Evolutionary conservation across 2,797 vertebrate genomes (phyloP), one percentile per base, ranked within the genome.

Genomic region (Aulostomus chinensis): DNA sequence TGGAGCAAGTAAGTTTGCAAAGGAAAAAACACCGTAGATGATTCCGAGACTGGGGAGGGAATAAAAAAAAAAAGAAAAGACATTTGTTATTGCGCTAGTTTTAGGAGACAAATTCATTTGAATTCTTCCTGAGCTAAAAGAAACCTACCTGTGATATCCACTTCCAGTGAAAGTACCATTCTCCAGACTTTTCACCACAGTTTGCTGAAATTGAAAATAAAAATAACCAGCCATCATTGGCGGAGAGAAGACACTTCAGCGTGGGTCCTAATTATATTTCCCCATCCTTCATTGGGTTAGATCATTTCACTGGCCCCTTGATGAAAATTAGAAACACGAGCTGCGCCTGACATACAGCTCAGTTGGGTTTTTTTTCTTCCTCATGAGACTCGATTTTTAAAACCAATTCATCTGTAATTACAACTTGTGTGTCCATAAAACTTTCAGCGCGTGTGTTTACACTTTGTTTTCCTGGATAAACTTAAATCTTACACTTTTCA

Each of bases 11-110:
- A 93, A 65, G 70, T 93, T 93, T 32, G 89, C 87, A 60, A 92
- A 81, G 0, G 92, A 92, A 67, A 93, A 93, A 12, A 93, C 76
- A 43, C 91, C 92, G 79, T 93, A 93, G 80, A 93, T 92, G 67
- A 93, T 92, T 8, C 91, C 92, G 16, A 93, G 89, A 60, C 92
- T 93, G 76, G n/a, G 40, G 13, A 45, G 13, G 18, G 4, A 26
- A 3, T 3, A 22, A 5, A 10, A 14, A 25, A 70, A 24, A 2
- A 7, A 67, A 12, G n/a, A 12, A 31, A 2, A 21, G 0, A 15
- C 39, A 29, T 16, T 17, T 17, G 7, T 8, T 0, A 5, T 5
- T 26, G 17, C 7, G 29, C 1, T 3, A 7, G 2, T 2, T 25
- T 25, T 9, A 2, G 9, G 24, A 25, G 6, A 7, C 1, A 25